Evolutionary conservation across 2,113 vertebrate species (phyloP).

Genomic region (Cephalopholis sonnerati): DNA sequence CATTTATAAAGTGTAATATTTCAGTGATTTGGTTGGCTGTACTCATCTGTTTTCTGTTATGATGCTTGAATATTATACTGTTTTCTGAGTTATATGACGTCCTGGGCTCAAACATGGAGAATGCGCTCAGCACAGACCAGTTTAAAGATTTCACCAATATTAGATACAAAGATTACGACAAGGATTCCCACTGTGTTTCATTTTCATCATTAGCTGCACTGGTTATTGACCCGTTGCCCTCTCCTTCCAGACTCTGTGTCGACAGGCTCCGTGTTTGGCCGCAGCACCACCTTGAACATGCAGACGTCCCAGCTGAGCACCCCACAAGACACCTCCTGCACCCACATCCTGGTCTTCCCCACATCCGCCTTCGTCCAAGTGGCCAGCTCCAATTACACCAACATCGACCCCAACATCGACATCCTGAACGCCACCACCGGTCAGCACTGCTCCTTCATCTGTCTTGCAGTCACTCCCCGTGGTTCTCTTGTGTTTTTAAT

Average conservation of each 20-base stretch:
- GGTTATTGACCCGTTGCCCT: conserved; percentile 3
- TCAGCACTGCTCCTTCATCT: conserved; percentile 70
- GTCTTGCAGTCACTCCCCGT: not conserved
- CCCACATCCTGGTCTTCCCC: conserved; percentile 97
- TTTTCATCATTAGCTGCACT: not conserved
- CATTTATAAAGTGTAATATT: not conserved
- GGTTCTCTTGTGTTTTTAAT: not conserved
- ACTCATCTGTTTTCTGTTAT: not conserved
- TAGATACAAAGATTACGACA: not conserved
- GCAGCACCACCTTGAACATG: conserved; percentile 97
- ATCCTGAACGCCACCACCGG: conserved; percentile 94
- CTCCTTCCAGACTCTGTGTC: conserved; percentile 90
- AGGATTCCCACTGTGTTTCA: not conserved
- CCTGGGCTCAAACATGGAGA: not conserved
- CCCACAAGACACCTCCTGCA: conserved; percentile 97
- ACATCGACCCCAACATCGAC: conserved; percentile 91
- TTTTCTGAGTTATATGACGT: not conserved
- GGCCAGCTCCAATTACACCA: conserved; percentile 90
- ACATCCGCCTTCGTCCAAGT: conserved; percentile 96
- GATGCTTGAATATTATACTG: too few species aligned
- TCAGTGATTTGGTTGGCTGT: not conserved
- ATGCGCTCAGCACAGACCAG: not conserved
- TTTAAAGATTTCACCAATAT: not conserved
- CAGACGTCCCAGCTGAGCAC: conserved; percentile 97
- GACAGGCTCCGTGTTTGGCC: conserved; percentile 96